These are phyloP conservation scores for Sympetrum striolatum DNA, from an alignment of 2,888 invertebrate species.

Conservation along the genomic window DNA sequence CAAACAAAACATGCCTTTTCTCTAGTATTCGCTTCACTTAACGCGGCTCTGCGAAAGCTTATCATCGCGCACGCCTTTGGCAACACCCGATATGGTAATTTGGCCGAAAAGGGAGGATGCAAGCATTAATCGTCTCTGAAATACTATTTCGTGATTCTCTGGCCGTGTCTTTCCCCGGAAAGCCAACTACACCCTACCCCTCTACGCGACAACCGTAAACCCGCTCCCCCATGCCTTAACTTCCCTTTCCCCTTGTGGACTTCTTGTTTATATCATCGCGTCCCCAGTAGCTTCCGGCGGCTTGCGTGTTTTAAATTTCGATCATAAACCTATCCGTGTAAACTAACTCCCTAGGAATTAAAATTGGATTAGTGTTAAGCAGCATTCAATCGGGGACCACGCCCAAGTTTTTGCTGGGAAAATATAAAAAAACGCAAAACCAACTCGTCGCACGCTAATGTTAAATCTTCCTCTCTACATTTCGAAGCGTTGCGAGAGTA, in stretches of 20 bases:
- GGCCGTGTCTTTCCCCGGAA: not conserved
- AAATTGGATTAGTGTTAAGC: not conserved
- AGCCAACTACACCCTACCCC: not conserved
- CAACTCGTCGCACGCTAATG: not conserved
- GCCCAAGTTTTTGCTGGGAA: slow-evolving; percentile 16
- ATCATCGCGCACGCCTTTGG: no score
- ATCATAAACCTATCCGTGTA: not conserved
- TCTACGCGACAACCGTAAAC: not conserved
- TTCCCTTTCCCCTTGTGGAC: not conserved
- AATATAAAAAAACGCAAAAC: not conserved
- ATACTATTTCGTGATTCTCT: not conserved
- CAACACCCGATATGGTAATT: no score
- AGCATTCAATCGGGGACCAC: not conserved
- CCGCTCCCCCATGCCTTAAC: not conserved
- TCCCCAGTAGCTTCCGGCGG: slow-evolving; percentile 31
- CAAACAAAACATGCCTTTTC: no score
- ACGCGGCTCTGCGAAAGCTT: no score
- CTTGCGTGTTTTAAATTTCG: slow-evolving; percentile 25
- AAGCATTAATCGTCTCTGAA: not conserved
- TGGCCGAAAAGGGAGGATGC: no score
- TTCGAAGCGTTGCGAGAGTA: no score
- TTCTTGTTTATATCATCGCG: slow-evolving; percentile 19
- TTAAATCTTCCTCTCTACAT: no score
- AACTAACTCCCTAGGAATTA: not conserved
- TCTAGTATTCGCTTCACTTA: no score